These are phyloP conservation scores for Scaptomyza montana DNA, from an alignment of 1,140 invertebrate genomes.

Conservation along the genomic window DNA sequence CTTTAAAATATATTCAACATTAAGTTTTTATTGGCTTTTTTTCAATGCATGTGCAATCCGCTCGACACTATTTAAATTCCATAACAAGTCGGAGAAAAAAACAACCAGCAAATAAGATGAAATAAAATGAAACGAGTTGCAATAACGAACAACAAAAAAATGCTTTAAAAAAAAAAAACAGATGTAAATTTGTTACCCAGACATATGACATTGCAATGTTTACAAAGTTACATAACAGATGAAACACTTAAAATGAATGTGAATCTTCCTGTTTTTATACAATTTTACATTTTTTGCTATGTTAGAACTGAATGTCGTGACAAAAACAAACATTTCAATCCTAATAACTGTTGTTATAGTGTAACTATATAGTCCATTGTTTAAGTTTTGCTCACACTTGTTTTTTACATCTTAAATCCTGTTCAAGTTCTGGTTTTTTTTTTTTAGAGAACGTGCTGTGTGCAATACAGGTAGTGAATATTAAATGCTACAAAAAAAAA, in stretches of 20 bases:
- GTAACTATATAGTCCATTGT: background rate
- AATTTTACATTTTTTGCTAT: too few relatives aligned
- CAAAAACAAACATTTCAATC: background rate
- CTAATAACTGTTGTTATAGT: background rate
- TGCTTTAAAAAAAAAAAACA: slow-evolving; percentile 37
- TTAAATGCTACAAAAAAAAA: background rate
- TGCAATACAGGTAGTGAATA: slow-evolving; percentile 31
- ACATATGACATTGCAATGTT: slow-evolving; percentile 27
- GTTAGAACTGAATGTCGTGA: too few relatives aligned
- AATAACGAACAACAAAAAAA: slow-evolving; percentile 41
- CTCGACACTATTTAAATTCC: slow-evolving; percentile 9
- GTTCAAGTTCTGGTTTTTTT: slow-evolving; percentile 17
- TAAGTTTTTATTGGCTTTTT: slow-evolving; percentile 15
- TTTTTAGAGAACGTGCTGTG: background rate
- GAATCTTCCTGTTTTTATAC: too few relatives aligned
- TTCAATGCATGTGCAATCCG: slow-evolving; percentile 12
- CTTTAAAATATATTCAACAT: slow-evolving; percentile 49
- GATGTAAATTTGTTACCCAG: slow-evolving; percentile 47
- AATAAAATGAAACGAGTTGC: slow-evolving; percentile 26
- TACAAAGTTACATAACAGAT: background rate
- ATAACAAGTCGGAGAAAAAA: slow-evolving; percentile 49
- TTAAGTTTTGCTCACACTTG: background rate
- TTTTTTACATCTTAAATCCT: background rate
- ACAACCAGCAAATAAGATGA: slow-evolving; percentile 36
- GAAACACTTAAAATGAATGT: background rate